Evolutionary conservation across 2,888 invertebrate species (phyloP), one percentile per base, ranked within the genome.

Genomic region (Chloroclystis v-ata): DNA sequence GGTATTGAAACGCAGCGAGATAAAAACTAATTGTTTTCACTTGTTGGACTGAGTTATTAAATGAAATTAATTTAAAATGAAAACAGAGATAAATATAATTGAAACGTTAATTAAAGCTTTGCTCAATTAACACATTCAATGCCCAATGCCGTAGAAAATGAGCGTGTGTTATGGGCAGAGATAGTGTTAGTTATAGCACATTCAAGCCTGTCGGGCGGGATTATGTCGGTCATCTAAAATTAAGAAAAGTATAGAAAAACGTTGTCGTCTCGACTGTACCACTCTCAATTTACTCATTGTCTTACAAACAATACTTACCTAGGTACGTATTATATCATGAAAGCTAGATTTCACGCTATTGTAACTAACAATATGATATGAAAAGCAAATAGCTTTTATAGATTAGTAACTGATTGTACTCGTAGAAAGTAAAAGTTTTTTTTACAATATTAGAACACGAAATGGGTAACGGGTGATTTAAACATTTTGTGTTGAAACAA

Each of bases 241-340:
- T n/a, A n/a, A 20, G 2, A 2, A 4, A 20, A 20, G 20, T 2
- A 20, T 20, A 2, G 3, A 20, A 20, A 26, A 14, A 13, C 1
- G n/a, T 28, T 46, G 43, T 47, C 25, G 32, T 24, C n/a, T 1
- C 40, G 28, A 24, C 40, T 48, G 47, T 56, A 46, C 40, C 12
- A 38, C 20, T 37, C 66, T 72, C 67, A 69, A 73, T 73, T 67
- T 63, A 51, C 49, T 60, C 62, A 68, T 72, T 72, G 71, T 72
- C 67, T 68, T 62, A 59, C 54, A 60, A 67, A 71, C 67, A 69
- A 64, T 53, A 50, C 38, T 54, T 54, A 49, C 35, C 25, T 47
- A n/a, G n/a, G n/a, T n/a, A n/a, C n/a, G n/a, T n/a, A n/a, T n/a
- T n/a, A 61, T 61, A 62, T 58, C 63, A 61, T 62, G 63, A 63